Evolutionary conservation across 1,140 invertebrate genomes (phyloP).

Genomic region (Meteorus sp.): DNA sequence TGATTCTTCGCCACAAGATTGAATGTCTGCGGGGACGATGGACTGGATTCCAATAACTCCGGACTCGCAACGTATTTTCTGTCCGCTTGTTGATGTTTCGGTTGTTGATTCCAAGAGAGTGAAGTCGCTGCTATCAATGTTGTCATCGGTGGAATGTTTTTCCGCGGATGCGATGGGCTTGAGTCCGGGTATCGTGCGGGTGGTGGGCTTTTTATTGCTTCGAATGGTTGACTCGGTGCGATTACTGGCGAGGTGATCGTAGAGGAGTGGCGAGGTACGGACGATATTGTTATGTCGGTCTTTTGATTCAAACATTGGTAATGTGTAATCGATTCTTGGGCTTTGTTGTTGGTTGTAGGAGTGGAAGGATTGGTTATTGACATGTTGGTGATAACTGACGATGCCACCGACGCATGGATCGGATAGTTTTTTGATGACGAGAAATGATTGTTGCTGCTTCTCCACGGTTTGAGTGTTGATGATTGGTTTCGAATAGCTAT

Average conservation of each 20-base stretch:
- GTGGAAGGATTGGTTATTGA: no score
- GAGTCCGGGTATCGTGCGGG: slow-evolving; percentile 35
- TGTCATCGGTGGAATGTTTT: neutral
- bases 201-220: slow-evolving; percentile 32
- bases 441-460: slow-evolving; percentile 39
- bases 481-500: slow-evolving; percentile 11
- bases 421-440: slow-evolving; percentile 44
- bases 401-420: slow-evolving; percentile 30
- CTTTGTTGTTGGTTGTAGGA: neutral
- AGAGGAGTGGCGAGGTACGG: slow-evolving; percentile 14
- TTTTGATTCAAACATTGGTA: neutral
- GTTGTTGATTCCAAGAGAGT: neutral
- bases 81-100: neutral
- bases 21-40: neutral
- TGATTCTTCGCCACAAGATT: neutral
- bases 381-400: no score
- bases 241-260: slow-evolving; percentile 27
- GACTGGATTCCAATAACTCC: slow-evolving; percentile 28
- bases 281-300: neutral
- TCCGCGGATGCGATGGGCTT: slow-evolving; percentile 34
- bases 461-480: neutral
- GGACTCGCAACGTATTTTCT: slow-evolving; percentile 18
- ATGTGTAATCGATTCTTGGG: neutral
- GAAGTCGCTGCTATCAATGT: no score
- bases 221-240: slow-evolving; percentile 18